Evolutionary conservation across 2,113 vertebrate species (phyloP), one percentile per base, ranked within the genome.

Genomic region (Monopterus albus): DNA sequence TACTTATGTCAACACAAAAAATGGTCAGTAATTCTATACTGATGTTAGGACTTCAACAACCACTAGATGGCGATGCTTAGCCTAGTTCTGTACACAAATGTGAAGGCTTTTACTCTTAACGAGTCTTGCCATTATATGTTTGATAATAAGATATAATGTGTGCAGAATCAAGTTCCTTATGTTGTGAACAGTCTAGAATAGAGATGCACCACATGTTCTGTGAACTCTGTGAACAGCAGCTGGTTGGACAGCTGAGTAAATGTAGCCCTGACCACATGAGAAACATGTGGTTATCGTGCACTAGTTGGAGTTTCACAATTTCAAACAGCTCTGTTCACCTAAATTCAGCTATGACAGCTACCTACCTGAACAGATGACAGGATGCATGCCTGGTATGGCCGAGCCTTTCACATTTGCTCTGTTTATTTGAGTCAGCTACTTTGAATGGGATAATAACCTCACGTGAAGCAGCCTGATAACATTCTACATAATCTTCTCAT

Each of bases 61-160:
- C 90, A 84, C 85, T 69, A 81, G 87, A 71, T 69, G 87, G 82
- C 80, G 87, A 70, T 65, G 46, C 17, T 73, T 1, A 46, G 2
- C 28, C 6, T 46, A 7, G 25, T 0, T 79, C 9, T 47, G 12
- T 38, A 23, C 31, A 42, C 8, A 23, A 66, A 31, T 20, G 6
- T 35, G 4, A 52, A 40, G 17, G 7, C 7, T 15, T 52, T 50
- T 5, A 35, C 18, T 4, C 38, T 46, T 61, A 31, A 5, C 4
- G 46, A 17, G 36, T 33, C 1, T 6, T 39, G 6, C 15, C 9
- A 7, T 45, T 73, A n/a, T 39, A 70, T 39, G 14, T 18, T 26
- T 35, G 55, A 29, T 56, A 62, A 23, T 62, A n/a, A 69, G 23
- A 29, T 42, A 17, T 51, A 29, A 61, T 42, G 10, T 47, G 1